Conservation (phyloP, 2,797 vertebrate species). For the Margarornis squamiger region DNA sequence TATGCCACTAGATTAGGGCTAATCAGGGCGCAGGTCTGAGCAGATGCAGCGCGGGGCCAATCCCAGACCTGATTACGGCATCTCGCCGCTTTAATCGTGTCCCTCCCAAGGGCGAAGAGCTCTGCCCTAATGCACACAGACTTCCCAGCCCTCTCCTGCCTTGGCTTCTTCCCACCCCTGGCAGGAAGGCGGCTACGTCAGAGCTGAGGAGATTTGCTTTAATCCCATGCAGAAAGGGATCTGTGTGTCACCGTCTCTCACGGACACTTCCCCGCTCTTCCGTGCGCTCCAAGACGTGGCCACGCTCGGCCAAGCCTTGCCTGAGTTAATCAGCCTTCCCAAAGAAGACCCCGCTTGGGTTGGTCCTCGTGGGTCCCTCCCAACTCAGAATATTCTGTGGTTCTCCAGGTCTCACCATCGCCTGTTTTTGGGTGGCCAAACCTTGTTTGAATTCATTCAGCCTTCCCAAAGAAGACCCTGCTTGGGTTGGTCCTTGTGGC, state of each 20-base stretch:
- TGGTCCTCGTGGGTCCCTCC: too few relatives aligned
- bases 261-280: neutral
- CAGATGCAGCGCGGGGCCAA: constrained; percentile 75
- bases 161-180: neutral
- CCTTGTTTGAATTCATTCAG: too few relatives aligned
- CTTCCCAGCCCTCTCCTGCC: constrained; percentile 34
- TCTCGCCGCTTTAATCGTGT: constrained; percentile 70
- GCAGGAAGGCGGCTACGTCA: constrained; percentile 54
- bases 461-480: too few relatives aligned
- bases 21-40: constrained; percentile 76
- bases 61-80: constrained; percentile 74
- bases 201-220: constrained; percentile 63
- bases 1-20: constrained; percentile 81
- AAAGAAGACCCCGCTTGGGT: too few relatives aligned
- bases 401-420: too few relatives aligned
- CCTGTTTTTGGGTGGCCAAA: too few relatives aligned
- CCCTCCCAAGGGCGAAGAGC: constrained; percentile 70
- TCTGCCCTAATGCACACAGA: constrained; percentile 28
- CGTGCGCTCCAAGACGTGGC: accelerated
- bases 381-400: too few relatives aligned
- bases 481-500: too few relatives aligned
- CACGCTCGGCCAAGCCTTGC: too few relatives aligned
- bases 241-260: neutral
- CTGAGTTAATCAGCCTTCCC: too few relatives aligned
- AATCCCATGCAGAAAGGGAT: constrained; percentile 50